A percentile compares a stretch with the other conserved stretches of the same genome.
These are phyloP conservation scores for Sinocyclocheilus maitianheensis DNA, from an alignment of 2,113 vertebrate genomes.

Conservation along the genomic window DNA sequence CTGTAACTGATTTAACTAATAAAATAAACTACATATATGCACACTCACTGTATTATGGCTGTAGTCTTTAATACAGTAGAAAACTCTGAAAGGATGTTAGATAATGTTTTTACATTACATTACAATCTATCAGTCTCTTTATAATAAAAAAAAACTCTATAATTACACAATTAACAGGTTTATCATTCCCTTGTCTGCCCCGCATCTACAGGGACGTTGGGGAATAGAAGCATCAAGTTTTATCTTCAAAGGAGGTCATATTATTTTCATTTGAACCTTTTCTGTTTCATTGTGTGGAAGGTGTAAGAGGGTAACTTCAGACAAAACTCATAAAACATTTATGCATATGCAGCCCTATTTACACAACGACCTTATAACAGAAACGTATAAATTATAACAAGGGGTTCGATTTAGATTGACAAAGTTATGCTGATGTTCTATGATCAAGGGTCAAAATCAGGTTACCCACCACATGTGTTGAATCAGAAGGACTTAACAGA, in stretches of 20 bases:
- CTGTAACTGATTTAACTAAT: no score
- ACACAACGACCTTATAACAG: neutral
- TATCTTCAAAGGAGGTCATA: neutral
- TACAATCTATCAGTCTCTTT: neutral
- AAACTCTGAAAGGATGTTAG: no score
- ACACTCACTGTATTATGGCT: no score
- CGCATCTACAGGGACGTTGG: neutral
- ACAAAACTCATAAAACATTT: slow-evolving; percentile 2
- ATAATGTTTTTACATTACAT: no score
- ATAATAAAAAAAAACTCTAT: neutral
- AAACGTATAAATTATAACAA: no score
- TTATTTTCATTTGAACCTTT: slow-evolving; percentile 3
- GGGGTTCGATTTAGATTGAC: no score
- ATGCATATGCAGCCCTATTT: slow-evolving; percentile 13
- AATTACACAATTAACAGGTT: no score
- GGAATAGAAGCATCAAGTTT: neutral
- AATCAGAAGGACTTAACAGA: neutral
- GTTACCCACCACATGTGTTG: neutral
- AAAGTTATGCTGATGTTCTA: neutral
- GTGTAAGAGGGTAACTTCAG: neutral
- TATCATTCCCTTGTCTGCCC: no score
- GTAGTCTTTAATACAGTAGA: no score
- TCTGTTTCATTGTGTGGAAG: neutral
- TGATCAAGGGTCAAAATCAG: neutral
- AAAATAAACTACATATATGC: no score